phyloP scores from a whole-genome alignment of 2,888 invertebrate genomes.

The Hartigia nigra region DNA sequence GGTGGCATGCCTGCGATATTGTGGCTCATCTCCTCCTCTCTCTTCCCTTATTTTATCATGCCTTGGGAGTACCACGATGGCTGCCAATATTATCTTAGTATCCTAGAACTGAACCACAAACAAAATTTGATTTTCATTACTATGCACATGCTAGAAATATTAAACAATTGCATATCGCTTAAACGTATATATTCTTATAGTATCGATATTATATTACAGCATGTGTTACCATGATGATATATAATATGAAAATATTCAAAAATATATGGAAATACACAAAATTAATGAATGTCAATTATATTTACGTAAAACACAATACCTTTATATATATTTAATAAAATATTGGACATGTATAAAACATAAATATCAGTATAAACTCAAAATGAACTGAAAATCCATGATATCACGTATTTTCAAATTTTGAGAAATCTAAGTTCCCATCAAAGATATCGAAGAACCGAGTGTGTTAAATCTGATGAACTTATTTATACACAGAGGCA shows the following conservation, averaged over 20 bases:
- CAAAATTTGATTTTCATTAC: not conserved
- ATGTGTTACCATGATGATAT: not conserved
- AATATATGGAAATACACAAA: not conserved
- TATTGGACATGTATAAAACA: not conserved
- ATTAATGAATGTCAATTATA: not conserved
- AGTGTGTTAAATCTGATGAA: not conserved
- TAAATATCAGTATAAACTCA: not conserved
- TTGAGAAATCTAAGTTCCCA: not conserved
- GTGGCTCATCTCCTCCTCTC: slow-evolving; percentile 75
- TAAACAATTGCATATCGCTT: not conserved
- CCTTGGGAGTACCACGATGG: slow-evolving; percentile 53
- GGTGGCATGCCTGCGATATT: slow-evolving; percentile 85
- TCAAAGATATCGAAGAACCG: not conserved
- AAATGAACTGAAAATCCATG: not conserved
- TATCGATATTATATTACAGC: not conserved
- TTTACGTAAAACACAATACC: not conserved
- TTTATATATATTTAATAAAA: not conserved
- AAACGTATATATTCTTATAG: slow-evolving; percentile 5
- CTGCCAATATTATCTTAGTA: slow-evolving; percentile 42
- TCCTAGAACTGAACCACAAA: not conserved
- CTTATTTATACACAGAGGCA: slow-evolving; percentile 20
- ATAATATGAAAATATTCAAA: no score
- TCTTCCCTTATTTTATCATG: slow-evolving; percentile 61
- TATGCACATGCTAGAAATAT: not conserved
- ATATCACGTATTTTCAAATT: not conserved